phyloP scores from a whole-genome alignment of 2,797 vertebrate species.

The Artibeus lituratus region DNA sequence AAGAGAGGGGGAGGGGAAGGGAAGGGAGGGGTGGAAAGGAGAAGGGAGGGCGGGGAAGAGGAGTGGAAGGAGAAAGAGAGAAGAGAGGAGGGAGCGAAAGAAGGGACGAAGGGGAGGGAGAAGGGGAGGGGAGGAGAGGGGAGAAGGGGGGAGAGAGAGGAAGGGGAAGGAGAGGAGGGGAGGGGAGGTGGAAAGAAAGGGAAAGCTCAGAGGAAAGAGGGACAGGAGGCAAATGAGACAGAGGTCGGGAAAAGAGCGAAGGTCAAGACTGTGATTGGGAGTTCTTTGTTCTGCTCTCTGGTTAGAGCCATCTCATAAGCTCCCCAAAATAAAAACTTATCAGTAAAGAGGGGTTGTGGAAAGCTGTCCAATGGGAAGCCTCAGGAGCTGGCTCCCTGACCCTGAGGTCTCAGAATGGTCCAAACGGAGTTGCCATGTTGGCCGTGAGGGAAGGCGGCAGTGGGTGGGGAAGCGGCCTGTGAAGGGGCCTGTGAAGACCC shows the following conservation, averaged over 20 bases:
- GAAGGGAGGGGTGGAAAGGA: background rate
- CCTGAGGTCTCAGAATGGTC: background rate
- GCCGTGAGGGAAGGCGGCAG: background rate
- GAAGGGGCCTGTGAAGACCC: background rate
- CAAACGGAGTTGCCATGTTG: background rate
- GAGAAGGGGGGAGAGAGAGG: too few species aligned
- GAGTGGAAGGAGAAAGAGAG: background rate
- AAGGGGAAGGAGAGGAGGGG: background rate
- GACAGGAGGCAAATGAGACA: background rate
- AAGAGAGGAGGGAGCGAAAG: background rate
- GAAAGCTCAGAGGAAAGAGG: background rate
- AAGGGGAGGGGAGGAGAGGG: too few species aligned
- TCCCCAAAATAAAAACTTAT: background rate
- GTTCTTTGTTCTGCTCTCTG: background rate
- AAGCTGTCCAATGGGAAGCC: background rate
- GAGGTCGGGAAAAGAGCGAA: background rate
- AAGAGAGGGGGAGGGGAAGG: too few species aligned
- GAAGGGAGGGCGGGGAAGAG: background rate
- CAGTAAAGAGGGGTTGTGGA: rapidly evolving
- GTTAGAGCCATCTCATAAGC: background rate
- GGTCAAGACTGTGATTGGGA: rapidly evolving
- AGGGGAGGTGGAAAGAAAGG: background rate
- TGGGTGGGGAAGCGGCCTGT: rapidly evolving
- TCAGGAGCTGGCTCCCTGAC: background rate
- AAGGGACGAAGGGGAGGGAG: too few species aligned